phyloP scores from a whole-genome alignment of 2,113 vertebrate species.

The Emydura subglobosa region DNA sequence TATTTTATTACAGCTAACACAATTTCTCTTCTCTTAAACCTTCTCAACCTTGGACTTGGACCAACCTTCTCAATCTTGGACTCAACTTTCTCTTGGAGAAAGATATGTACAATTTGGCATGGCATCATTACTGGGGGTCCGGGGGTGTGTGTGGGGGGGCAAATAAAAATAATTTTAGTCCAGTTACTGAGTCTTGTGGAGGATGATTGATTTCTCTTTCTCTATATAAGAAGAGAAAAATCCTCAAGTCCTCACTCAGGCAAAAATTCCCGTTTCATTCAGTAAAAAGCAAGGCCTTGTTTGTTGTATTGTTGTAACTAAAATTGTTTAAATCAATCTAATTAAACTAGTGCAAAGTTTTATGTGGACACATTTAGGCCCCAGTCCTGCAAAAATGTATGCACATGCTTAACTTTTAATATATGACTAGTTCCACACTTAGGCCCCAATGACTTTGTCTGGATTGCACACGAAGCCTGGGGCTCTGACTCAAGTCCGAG shows the following conservation, averaged over 20 bases:
- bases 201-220: neutral
- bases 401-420: neutral
- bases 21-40: neutral
- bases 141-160: no score
- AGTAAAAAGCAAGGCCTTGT: neutral
- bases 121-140: neutral
- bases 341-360: neutral
- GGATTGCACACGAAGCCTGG: neutral
- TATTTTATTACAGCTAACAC: slow-evolving; percentile 17
- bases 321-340: neutral
- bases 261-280: neutral
- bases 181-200: neutral
- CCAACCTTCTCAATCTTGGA: neutral
- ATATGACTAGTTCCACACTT: neutral
- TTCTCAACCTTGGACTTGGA: no score
- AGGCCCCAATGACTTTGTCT: neutral
- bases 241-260: neutral
- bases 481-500: neutral
- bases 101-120: slow-evolving; percentile 37
- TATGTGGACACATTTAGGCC: neutral
- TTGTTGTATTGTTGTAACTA: neutral
- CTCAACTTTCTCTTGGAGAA: neutral
- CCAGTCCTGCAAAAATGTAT: neutral
- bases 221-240: neutral
- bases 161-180: slow-evolving; percentile 1